These are phyloP conservation scores for Athalia rosae DNA, from an alignment of 2,888 invertebrate genomes.

Conservation along the genomic window DNA sequence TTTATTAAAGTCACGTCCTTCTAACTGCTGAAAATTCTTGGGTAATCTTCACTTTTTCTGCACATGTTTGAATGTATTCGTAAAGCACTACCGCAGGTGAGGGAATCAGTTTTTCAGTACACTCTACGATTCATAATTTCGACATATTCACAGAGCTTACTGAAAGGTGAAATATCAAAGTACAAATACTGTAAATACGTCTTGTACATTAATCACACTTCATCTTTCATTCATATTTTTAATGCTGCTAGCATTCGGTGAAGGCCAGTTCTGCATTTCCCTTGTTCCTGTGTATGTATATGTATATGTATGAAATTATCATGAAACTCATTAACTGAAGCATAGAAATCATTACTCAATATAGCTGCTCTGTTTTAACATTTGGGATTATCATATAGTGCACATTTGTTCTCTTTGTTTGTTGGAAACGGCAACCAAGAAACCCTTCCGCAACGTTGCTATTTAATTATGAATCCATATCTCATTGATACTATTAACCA, in stretches of 20 bases:
- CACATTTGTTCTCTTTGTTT: not conserved
- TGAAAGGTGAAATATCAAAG: not conserved
- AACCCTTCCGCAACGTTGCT: conserved; percentile 17
- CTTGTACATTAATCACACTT: not conserved
- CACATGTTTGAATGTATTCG: not conserved
- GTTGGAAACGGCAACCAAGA: conserved; percentile 28
- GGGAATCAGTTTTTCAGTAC: not conserved
- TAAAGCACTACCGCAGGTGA: not conserved
- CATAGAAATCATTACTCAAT: not conserved
- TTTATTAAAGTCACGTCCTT: not conserved
- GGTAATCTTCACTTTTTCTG: not conserved
- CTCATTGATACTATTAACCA: conserved; percentile 24
- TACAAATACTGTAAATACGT: conserved; percentile 13
- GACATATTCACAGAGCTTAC: conserved; percentile 5
- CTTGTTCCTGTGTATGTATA: not conserved
- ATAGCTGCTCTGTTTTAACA: too few species aligned
- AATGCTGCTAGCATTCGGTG: not conserved
- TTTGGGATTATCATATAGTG: not conserved
- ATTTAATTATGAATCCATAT: conserved; percentile 21
- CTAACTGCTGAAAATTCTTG: not conserved
- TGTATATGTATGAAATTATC: not conserved
- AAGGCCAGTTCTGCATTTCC: not conserved
- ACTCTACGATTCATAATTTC: not conserved
- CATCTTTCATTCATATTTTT: not conserved
- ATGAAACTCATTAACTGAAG: not conserved